phyloP scores from a whole-genome alignment of 2,888 invertebrate genomes.

The Drosophila demipolita region DNA sequence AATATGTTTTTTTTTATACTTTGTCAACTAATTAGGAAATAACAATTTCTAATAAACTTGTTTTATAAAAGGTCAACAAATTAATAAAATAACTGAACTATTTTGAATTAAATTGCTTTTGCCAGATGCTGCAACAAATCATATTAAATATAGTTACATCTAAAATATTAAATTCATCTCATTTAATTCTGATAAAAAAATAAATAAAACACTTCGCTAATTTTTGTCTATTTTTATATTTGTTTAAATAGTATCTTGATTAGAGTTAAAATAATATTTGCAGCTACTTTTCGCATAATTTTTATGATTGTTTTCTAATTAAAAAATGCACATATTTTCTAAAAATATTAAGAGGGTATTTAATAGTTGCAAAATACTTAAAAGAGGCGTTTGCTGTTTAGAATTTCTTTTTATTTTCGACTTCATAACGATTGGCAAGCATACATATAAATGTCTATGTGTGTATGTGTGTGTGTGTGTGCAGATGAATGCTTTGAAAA shows the following conservation, averaged over 20 bases:
- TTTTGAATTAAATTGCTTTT: neutral
- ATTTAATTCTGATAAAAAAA: neutral
- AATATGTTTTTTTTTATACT: neutral
- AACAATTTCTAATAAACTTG: neutral
- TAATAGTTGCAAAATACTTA: neutral
- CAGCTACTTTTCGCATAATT: neutral
- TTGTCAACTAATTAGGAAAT: neutral
- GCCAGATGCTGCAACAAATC: neutral
- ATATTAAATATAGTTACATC: neutral
- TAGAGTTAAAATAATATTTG: neutral
- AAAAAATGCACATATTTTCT: too few species aligned
- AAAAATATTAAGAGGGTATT: neutral
- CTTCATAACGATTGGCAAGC: conserved; percentile 56
- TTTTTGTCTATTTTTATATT: neutral
- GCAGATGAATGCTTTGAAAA: conserved; percentile 56
- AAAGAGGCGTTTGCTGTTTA: neutral
- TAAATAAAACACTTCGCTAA: neutral
- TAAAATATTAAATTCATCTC: neutral
- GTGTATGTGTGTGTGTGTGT: conserved; percentile 12
- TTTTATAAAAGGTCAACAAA: neutral
- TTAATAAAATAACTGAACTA: neutral
- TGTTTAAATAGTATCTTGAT: neutral
- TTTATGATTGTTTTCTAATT: neutral
- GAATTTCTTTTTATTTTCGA: conserved; percentile 26
- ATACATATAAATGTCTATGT: conserved; percentile 26